Conservation (phyloP, 2,888 invertebrate genomes). For the Ormyrus nitidulus region DNA sequence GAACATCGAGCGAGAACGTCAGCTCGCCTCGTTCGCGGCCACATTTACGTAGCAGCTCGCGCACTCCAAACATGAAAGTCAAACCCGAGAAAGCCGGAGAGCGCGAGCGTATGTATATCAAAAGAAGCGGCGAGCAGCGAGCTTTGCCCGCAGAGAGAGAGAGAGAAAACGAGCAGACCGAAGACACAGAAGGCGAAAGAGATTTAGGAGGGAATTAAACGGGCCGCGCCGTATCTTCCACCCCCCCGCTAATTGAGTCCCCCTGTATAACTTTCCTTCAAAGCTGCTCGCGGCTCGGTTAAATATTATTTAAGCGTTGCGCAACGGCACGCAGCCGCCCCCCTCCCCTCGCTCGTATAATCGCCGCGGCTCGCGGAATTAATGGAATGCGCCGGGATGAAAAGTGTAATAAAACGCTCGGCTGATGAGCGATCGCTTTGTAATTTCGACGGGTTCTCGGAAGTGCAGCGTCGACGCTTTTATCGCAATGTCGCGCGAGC, state of each 20-base stretch:
- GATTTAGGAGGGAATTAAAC: not conserved
- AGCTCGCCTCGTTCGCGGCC: too few relatives aligned
- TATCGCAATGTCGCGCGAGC: not conserved
- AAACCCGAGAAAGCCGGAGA: too few relatives aligned
- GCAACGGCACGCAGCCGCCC: not conserved
- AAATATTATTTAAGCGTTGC: conserved; percentile 42
- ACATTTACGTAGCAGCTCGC: too few relatives aligned
- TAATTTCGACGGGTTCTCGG: not conserved
- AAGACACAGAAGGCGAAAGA: not conserved
- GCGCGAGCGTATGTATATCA: too few relatives aligned
- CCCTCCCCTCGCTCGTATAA: not conserved
- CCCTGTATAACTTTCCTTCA: conserved; percentile 21
- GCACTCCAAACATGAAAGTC: too few relatives aligned
- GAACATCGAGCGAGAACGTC: too few relatives aligned
- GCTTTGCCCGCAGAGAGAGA: too few relatives aligned
- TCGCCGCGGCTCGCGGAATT: conserved; percentile 7
- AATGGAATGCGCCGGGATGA: conserved; percentile 24
- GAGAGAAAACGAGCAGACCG: too few relatives aligned
- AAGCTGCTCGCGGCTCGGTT: conserved; percentile 16
- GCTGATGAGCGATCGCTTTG: not conserved
- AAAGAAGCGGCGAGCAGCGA: too few relatives aligned
- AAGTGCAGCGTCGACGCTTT: conserved; percentile 1
- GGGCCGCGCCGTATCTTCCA: not conserved
- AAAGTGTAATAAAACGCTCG: conserved; percentile 32
- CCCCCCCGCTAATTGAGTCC: conserved; percentile 31